Conservation (phyloP, 1,140 invertebrate genomes). For the Brachionus koreanus region DNA sequence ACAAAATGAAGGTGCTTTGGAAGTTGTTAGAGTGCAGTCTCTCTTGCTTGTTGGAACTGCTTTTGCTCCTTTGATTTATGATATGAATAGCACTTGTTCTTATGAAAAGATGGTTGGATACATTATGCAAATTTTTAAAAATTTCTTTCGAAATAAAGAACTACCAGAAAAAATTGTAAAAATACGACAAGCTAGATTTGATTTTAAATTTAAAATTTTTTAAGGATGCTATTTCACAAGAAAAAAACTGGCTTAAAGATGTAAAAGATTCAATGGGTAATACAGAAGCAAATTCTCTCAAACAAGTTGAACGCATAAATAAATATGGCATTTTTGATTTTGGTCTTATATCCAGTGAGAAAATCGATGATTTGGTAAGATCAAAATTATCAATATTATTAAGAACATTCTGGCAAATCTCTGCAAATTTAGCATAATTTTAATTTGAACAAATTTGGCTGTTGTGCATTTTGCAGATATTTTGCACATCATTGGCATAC, state of each 20-base stretch:
- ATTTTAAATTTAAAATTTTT: not conserved
- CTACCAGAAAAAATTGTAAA: slow-evolving; percentile 22
- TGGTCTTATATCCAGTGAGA: slow-evolving; percentile 40
- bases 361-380: not conserved
- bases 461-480: no score
- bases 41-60: not conserved
- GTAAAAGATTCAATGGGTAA: slow-evolving; percentile 49
- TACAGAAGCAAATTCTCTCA: slow-evolving; percentile 52
- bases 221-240: slow-evolving; percentile 29
- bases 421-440: no score
- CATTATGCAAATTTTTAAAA: not conserved
- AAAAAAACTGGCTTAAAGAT: slow-evolving; percentile 50
- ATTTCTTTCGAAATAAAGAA: not conserved
- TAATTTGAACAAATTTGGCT: no score
- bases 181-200: not conserved
- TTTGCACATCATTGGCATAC: no score
- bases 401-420: no score
- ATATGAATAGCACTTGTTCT: not conserved
- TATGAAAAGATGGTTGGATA: not conserved
- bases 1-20: slow-evolving; percentile 12
- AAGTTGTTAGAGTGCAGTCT: slow-evolving; percentile 11
- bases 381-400: not conserved
- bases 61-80: not conserved
- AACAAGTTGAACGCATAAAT: slow-evolving; percentile 52
- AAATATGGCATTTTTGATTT: slow-evolving; percentile 49